A percentile compares a stretch with the other conserved stretches of the same genome.
Evolutionary conservation across 2,888 invertebrate species (phyloP).

Genomic region (Chromoteleia sp.): DNA sequence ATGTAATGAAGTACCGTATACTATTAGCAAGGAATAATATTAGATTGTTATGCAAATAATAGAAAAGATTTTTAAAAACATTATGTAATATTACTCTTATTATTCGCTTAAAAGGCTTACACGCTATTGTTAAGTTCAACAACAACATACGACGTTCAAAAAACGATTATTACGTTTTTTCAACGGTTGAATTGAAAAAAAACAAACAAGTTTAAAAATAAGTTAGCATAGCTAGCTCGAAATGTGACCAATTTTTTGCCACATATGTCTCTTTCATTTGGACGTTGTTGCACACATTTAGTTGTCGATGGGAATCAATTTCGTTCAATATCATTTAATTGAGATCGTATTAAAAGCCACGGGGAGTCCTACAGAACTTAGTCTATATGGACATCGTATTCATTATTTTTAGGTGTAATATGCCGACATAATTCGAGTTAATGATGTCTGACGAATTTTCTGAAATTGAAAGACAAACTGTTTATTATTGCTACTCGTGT

Average conservation of each 20-base stretch:
- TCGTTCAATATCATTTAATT: slow-evolving; percentile 74
- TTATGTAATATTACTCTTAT: no score
- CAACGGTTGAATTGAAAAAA: no score
- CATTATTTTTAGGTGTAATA: slow-evolving; percentile 53
- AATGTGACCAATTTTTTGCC: slow-evolving; percentile 15
- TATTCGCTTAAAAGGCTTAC: no score
- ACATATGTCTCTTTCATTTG: slow-evolving; percentile 39
- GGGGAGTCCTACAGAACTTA: slow-evolving; percentile 53
- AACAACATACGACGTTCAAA: no score
- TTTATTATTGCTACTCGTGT: slow-evolving; percentile 5
- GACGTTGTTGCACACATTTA: slow-evolving; percentile 47
- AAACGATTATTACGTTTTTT: no score
- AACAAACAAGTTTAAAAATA: no score
- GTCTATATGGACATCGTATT: slow-evolving; percentile 9
- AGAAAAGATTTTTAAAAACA: no score
- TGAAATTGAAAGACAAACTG: slow-evolving; percentile 51
- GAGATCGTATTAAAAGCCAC: slow-evolving; percentile 70
- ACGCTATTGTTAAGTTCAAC: no score
- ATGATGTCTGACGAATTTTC: slow-evolving; percentile 47
- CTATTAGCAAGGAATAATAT: no score
- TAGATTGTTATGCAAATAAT: no score
- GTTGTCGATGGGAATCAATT: slow-evolving; percentile 73
- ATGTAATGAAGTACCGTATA: no score
- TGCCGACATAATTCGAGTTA: slow-evolving; percentile 14
- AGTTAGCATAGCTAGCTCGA: no score